A percentile compares a stretch with the other conserved stretches of the same genome.
Evolutionary conservation across 2,888 invertebrate species (phyloP).

Genomic region (Lamellibrachia satsuma): DNA sequence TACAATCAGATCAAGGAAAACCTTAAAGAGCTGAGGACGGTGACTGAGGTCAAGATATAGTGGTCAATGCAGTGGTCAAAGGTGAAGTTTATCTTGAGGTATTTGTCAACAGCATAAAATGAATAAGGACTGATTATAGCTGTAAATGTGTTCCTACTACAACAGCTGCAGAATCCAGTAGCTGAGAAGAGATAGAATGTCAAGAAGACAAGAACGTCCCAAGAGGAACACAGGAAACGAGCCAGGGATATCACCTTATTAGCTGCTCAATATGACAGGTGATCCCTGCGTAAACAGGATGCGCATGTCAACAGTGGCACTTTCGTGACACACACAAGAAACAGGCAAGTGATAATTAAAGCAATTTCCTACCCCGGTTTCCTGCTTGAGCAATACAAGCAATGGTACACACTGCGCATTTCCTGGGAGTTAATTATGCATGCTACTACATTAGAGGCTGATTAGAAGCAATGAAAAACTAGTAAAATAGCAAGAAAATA

Average conservation of each 20-base stretch:
- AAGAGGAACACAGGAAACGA: not conserved
- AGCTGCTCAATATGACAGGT: not conserved
- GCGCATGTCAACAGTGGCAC: not conserved
- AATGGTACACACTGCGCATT: not conserved
- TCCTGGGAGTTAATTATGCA: not conserved
- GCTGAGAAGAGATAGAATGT: too few relatives aligned
- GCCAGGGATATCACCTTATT: not conserved
- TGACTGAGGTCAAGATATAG: too few relatives aligned
- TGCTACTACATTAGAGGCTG: not conserved
- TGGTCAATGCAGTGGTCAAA: too few relatives aligned
- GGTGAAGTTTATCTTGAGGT: too few relatives aligned
- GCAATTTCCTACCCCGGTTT: constrained; percentile 10
- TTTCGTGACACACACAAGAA: not conserved
- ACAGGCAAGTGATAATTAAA: constrained; percentile 9
- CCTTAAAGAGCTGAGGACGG: too few relatives aligned
- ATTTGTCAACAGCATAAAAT: too few relatives aligned
- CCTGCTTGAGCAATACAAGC: not conserved
- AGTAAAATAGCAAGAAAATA: not conserved
- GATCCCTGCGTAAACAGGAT: not conserved
- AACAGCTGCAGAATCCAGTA: too few relatives aligned
- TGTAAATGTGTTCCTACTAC: too few relatives aligned
- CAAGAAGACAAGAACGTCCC: not conserved
- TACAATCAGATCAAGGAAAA: too few relatives aligned
- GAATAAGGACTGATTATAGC: too few relatives aligned
- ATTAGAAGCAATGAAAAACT: not conserved